phyloP scores from a whole-genome alignment of 1,140 invertebrate genomes.

The Solenopsis invicta region DNA sequence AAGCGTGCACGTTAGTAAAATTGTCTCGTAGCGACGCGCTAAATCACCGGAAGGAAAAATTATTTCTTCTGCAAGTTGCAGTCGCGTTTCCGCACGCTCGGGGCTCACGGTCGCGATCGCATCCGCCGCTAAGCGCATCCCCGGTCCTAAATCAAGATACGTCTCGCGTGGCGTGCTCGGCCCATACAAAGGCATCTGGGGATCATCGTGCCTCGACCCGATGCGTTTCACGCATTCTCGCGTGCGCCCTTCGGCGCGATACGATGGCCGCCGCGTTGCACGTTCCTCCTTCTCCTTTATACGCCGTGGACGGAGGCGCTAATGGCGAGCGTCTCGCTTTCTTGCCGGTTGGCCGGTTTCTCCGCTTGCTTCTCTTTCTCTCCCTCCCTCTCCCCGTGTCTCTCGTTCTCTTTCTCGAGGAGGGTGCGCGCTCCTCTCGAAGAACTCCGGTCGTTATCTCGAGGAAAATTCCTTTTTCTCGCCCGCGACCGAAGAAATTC shows the following conservation, averaged over 20 bases:
- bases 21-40: background rate
- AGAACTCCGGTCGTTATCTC: slow-evolving; percentile 73
- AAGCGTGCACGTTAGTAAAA: background rate
- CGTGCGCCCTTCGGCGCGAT: slow-evolving; percentile 68
- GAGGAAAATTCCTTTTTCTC: slow-evolving; percentile 75
- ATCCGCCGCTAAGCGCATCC: slow-evolving; percentile 54
- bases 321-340: slow-evolving; percentile 78
- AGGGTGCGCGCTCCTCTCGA: slow-evolving; percentile 52
- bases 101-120: slow-evolving; percentile 41
- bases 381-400: background rate
- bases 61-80: slow-evolving; percentile 4
- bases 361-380: slow-evolving; percentile 13
- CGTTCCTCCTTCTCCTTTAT: slow-evolving; percentile 74
- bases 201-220: slow-evolving; percentile 54
- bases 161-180: slow-evolving; percentile 55
- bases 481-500: slow-evolving; percentile 71
- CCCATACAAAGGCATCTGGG: slow-evolving; percentile 55
- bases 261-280: slow-evolving; percentile 66
- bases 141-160: slow-evolving; percentile 62
- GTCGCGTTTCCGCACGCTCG: slow-evolving; percentile 36
- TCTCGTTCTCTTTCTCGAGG: background rate
- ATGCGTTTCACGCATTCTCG: slow-evolving; percentile 77
- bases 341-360: slow-evolving; percentile 75
- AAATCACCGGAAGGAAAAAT: background rate
- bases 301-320: slow-evolving; percentile 71